A percentile compares a stretch with the other conserved stretches of the same genome.
Conservation (phyloP, 2,888 invertebrate species). For the Drosophila suboccidentalis region DNA sequence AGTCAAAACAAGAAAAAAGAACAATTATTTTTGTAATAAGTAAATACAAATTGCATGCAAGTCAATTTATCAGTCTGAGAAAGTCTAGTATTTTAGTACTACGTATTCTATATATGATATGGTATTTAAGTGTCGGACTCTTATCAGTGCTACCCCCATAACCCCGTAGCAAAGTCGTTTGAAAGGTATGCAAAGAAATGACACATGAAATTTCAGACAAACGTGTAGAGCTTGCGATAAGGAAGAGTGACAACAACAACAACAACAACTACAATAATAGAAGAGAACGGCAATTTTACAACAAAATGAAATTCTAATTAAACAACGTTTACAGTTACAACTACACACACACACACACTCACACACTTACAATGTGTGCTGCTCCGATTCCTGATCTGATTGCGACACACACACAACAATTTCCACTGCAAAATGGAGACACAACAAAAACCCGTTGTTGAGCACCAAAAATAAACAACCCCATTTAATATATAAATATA, state of each 20-base stretch:
- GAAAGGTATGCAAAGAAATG: conserved; percentile 61
- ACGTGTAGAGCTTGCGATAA: conserved; percentile 59
- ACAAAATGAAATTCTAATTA: conserved; percentile 54
- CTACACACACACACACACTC: conserved; percentile 8
- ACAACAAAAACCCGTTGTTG: conserved; percentile 30
- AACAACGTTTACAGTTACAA: conserved; percentile 56
- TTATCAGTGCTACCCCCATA: conserved; percentile 56
- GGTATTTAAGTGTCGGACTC: conserved; percentile 19
- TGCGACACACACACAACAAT: conserved; percentile 50
- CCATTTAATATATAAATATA: conserved; percentile 36
- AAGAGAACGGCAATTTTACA: conserved; percentile 3
- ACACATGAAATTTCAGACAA: conserved; percentile 46
- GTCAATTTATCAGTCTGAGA: neutral
- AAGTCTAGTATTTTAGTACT: neutral
- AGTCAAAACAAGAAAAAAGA: neutral
- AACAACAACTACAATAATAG: conserved; percentile 11
- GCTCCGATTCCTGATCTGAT: conserved; percentile 62
- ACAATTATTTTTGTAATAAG: neutral
- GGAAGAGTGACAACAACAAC: conserved; percentile 19
- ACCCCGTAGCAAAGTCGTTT: conserved; percentile 66
- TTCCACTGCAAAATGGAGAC: conserved; percentile 53
- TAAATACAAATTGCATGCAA: neutral
- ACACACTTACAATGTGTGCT: conserved; percentile 21
- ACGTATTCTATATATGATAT: neutral
- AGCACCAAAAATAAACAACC: conserved; percentile 40